Conservation (phyloP, 1,140 invertebrate genomes). For the Cryptotermes secundus region DNA sequence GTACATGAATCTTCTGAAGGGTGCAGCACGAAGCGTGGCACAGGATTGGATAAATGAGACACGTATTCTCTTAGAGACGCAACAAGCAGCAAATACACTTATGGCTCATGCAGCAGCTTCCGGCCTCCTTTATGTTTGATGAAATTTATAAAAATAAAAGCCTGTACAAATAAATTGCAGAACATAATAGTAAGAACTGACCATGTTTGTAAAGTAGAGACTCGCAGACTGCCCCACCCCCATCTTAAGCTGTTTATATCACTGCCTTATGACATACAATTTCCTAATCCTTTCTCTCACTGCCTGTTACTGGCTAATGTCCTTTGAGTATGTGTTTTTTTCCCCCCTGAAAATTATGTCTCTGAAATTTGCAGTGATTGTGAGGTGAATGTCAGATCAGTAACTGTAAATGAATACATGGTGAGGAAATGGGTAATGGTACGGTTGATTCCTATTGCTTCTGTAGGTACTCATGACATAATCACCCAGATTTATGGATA, state of each 20-base stretch:
- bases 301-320: not conserved
- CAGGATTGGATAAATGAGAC: constrained; percentile 85
- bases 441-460: not conserved
- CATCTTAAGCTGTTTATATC: not conserved
- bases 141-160: constrained; percentile 1
- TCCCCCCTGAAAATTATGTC: not conserved
- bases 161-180: not conserved
- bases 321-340: not conserved
- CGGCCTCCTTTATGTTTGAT: constrained; percentile 65
- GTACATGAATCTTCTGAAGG: constrained; percentile 87
- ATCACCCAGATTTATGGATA: not conserved
- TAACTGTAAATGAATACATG: not conserved
- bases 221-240: not conserved
- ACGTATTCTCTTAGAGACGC: constrained; percentile 80
- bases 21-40: constrained; percentile 79
- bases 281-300: not conserved
- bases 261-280: not conserved
- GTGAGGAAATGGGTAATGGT: not conserved
- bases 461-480: not conserved
- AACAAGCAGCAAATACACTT: constrained; percentile 83
- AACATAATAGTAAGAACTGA: not conserved
- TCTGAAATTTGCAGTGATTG: not conserved
- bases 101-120: constrained; percentile 80
- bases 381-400: not conserved
- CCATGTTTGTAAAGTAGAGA: not conserved